Base-by-base conservation (phyloP, 1,140 invertebrate species). In the Adelges cooleyi region DNA sequence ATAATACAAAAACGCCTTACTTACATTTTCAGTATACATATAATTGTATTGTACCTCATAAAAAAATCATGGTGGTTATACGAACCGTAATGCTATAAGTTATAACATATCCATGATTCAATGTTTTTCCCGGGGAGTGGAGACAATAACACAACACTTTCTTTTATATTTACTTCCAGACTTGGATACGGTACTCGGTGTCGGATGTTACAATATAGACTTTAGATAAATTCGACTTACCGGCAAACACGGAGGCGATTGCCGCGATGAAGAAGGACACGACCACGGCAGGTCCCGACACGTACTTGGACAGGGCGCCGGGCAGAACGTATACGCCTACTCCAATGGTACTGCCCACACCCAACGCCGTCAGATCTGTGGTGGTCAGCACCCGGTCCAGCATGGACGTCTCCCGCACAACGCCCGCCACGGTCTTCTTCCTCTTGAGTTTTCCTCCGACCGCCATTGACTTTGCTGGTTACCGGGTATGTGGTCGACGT, bases 261-360 rank as follows among this genome's bases (percentile, higher is more conserved):
- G 91, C 92, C 1, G 92, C 91, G 4, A 95, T 84, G 9, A 95
- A 75, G 72, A 95, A 95, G 11, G 90, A 93, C 11, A 95, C 69
- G 17, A 86, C 86, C 5, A 93, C 90, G 2, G 89, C 86, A 0
- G 92, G 92, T 0, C 92, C 92, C 1, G 92, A 86, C 0, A 83
- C 83, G 29, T 84, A 82, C 72, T 84, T 88, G 13, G 91, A 90
- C 0, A 95, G 91, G 62, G 87, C 82, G 15, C 92, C 92, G 8
- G 90, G 90, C 22, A 95, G 77, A 2, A 96, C 89, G 74, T 95
- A 96, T 13, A 95, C 89, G 0, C 92, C 92, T 17, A 95, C 78
- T 1, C 92, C 92, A 1, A 95, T 77, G 0, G 92, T 95, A 67
- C 87, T 86, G 15, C 92, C 92, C 33, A 95, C 65, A 86, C 3